Evolutionary conservation across 2,797 vertebrate species (phyloP), one percentile per base, ranked within the genome.

Genomic region (Labroides dimidiatus): DNA sequence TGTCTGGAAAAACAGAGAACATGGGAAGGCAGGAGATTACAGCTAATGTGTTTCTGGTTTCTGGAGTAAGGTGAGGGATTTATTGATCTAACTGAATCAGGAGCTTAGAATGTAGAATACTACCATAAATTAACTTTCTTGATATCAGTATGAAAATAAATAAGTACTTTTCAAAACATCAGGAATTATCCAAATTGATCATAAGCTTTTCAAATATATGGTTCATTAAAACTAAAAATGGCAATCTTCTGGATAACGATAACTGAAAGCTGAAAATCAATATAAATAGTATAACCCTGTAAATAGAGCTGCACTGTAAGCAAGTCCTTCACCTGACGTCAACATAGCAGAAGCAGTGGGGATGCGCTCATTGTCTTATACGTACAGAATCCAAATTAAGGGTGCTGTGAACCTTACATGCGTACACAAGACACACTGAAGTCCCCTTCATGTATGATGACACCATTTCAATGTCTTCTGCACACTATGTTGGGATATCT

Each of bases 1-100:
- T 14, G 86, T 95, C 97, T 98, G 91, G 65, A 91, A 87, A 86
- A 64, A 81, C 37, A 91, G 49, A 84, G 70, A 75, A 89, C 13
- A 84, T 42, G 39, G 58, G 47, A 84, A 68, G 50, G 60, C 8
- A 53, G 53, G 64, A 50, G 33, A 81, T 87, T 78, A 85, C 78
- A 72, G 41, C 19, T 64, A 55, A 68, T 19, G 68, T 67, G 63
- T 50, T 70, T 15, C 9, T 41, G 56, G n/a, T 12, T 41, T 36
- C 16, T n/a, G 57, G 53, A 3, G 24, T 27, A 33, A 8, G 8
- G 30, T 33, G 7, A 33, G 30, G 30, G 30, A 33, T 6, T 9
- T 33, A 4, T 33, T 33, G 30, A 1, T 6, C 1, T 33, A 33
- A 9, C 8, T 33, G 5, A 33, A 33, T 33, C 30, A 33, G 30